Base-by-base conservation (phyloP, 64 coral and sea anemone species). In the Stylophora pistillata region DNA sequence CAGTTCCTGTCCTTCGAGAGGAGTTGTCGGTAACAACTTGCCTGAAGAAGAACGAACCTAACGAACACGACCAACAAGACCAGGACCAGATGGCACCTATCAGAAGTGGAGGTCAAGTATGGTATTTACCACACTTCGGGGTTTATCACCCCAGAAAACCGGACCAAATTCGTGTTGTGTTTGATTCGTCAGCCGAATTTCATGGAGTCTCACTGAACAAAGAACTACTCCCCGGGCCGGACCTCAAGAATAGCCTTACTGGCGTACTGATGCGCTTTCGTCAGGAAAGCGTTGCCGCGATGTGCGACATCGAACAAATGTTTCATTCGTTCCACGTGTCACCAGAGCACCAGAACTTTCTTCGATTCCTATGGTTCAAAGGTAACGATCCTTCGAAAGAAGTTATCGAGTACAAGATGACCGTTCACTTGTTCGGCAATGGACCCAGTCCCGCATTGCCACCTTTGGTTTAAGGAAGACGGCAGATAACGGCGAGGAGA, bases 321-420 rank as follows among this genome's bases (percentile, higher is more conserved):
- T 89, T 89, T 53, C 88, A 90, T 41, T 82, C 79, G 7, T 89
- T 89, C 41, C n/a, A n/a, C n/a, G n/a, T n/a, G n/a, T n/a, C 21
- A 79, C 11, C 87, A 5, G 15, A 37, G n/a, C 73, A 89, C 59
- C 16, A 58, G 30, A 57, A 75, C 27, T 89, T 77, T 82, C 82
- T 27, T 13, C 81, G 20, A 58, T 60, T 27, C 58, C 69, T 41
- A n/a, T n/a, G n/a, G n/a, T n/a, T n/a, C n/a, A n/a, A n/a, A n/a
- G n/a, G n/a, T n/a, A n/a, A n/a, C n/a, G 66, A 72, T 25, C 77
- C 77, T 0, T 15, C 17, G 4, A 61, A 30, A 18, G 17, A 9
- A 5, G 74, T 79, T 13, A 81, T 58, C 9, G 59, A 71, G 57
- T 88, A 77, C 30, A 52, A 57, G 3, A 77, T 69, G 74, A 77